Evolutionary conservation across 2,113 vertebrate species (phyloP), one percentile per base, ranked within the genome.

Genomic region (Gymnarchus niloticus): DNA sequence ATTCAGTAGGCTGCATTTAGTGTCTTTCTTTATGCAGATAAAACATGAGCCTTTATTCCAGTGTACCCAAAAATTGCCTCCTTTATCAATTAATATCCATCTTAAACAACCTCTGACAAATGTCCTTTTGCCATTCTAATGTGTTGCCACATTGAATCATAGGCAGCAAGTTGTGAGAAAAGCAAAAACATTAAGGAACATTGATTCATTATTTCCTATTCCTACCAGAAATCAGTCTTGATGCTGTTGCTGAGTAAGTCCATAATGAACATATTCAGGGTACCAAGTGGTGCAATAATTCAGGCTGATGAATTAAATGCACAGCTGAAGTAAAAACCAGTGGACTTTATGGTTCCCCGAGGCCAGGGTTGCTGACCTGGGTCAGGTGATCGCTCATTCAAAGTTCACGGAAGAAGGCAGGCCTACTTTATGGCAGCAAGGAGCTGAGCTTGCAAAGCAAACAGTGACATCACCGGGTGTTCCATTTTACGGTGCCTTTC

Each of bases 401-500:
- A 73, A 41, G 80, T 81, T 51, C 25, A 19, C 9, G n/a, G 52
- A 48, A 33, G 49, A 33, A 14, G 28, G 44, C 76, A 48, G 21
- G 44, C 76, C 51, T 83, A 52, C 46, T 46, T 84, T 77, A 86
- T 86, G 82, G 49, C 84, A 80, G 51, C 83, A 56, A 77, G 3
- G 54, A 17, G 69, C 28, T 46, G 46, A 56, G 51, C 25, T 65
- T 85, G 85, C 51, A 37, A 81, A 33, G 25, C 33, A 83, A 44
- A 23, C 6, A 54, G 73, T 88, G 86, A 87, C 85, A 88, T 87
- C 84, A 88, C 78, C 48, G 56, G 76, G 10, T 73, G 81, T 49
- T n/a, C 80, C 51, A 65, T 81, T 88, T 89, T 85, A 85, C 77
- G 57, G 78, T 81, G 87, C 48, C 61, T 59, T 86, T 77, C 84